These are phyloP conservation scores for Leptobrachium ailaonicum DNA, from an alignment of 2,113 vertebrate genomes.

Conservation along the genomic window DNA sequence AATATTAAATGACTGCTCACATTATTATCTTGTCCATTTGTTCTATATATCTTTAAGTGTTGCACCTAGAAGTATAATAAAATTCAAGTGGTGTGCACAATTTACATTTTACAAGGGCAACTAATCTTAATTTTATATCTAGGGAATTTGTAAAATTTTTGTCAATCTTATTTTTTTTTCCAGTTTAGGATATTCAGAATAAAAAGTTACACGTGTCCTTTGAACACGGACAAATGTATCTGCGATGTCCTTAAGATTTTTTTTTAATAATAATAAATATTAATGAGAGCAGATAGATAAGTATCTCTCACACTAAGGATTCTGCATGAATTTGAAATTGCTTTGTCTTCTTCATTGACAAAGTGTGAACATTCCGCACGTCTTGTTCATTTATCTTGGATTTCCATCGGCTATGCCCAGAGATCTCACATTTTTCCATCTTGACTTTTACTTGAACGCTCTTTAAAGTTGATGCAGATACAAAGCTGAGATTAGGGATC, in stretches of 20 bases:
- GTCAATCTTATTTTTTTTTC: too few relatives aligned
- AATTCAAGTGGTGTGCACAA: too few relatives aligned
- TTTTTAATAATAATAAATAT: conserved; percentile 35
- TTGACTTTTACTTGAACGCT: conserved; percentile 58
- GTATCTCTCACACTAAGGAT: conserved; percentile 19
- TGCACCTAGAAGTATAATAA: too few relatives aligned
- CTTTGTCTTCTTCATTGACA: conserved; percentile 19
- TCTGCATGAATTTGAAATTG: conserved; percentile 19
- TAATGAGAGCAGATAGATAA: conserved; percentile 28
- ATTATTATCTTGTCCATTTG: too few relatives aligned
- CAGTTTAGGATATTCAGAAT: too few relatives aligned
- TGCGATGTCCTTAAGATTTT: conserved; percentile 8
- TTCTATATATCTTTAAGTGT: too few relatives aligned
- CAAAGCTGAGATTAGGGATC: conserved; percentile 53
- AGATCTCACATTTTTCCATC: conserved; percentile 40
- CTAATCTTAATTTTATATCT: too few relatives aligned
- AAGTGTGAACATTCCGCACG: conserved; percentile 7
- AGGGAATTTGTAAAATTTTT: too few relatives aligned
- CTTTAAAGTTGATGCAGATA: conserved; percentile 46
- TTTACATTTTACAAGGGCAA: too few relatives aligned
- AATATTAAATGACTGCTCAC: too few relatives aligned
- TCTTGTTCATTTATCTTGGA: conserved; percentile 44
- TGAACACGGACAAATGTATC: neutral
- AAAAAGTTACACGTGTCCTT: neutral
- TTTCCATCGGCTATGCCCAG: conserved; percentile 36